Base-by-base conservation (phyloP, 2,888 invertebrate species). In the Hirtodrosophila cameraria region DNA sequence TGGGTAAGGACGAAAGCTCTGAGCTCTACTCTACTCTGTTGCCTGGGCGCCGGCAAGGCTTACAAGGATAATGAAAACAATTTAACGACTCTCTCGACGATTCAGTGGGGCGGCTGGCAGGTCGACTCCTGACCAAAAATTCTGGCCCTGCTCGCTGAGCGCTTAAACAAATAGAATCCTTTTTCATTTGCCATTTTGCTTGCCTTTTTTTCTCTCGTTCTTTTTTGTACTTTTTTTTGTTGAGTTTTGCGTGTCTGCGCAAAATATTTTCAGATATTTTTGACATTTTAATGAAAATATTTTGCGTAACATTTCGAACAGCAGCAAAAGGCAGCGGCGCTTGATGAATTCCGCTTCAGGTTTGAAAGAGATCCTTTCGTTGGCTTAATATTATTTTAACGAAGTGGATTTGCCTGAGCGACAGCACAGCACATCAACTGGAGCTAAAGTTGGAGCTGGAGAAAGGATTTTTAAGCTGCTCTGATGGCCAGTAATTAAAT, bases 31-130 rank as follows among this genome's bases (percentile, higher is more conserved):
- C n/a, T n/a, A n/a, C 20, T 11, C 8, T 36, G 18, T 16, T 12
- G 33, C 20, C 31, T 36, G 31, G 36, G 33, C 64, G 61, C 65
- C 49, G 20, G 59, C 59, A 39, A 46, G 71, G 83, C 83, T 83
- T 80, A 84, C 81, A 81, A 75, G 78, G 83, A 83, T 85, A 85
- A 83, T 85, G 83, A 77, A 85, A 83, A 83, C 86, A 83, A 85
- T 85, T 83, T 83, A 83, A 83, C 83, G 77, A 83, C 83, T 81
- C 83, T 83, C 83, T 70, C 83, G 83, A 80, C 83, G 75, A 75
- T 83, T 70, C 61, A 42, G 42, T 16, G 60, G 42, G 38, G 16
- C 25, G 3, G 39, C 13, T 30, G 12, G 20, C 41, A 23, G 23
- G 23, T 15, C 20, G 8, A 28, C 20, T 53, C 15, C 65, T 50